phyloP scores from a whole-genome alignment of 2,113 vertebrate genomes.

The Gila orcuttii region DNA sequence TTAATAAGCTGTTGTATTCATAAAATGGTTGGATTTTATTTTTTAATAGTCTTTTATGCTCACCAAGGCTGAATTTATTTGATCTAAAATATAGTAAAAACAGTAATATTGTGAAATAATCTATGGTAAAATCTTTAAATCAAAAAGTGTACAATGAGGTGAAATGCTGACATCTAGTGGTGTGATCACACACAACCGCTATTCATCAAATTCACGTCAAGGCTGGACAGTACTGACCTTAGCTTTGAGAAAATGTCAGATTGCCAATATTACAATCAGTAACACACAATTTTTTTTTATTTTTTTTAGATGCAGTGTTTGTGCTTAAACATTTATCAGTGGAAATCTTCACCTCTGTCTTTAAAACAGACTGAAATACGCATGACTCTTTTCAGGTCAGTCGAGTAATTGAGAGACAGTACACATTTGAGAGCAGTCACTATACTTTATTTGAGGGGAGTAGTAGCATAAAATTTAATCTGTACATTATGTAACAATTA shows the following conservation, averaged over 20 bases:
- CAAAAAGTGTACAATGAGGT: background rate
- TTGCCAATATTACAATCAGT: too few species aligned
- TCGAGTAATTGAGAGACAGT: slow-evolving; percentile 1
- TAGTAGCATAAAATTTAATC: slow-evolving; percentile 88
- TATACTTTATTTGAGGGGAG: slow-evolving; percentile 80
- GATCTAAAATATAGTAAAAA: too few species aligned
- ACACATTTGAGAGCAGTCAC: slow-evolving; percentile 77
- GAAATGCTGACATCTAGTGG: slow-evolving; percentile 44
- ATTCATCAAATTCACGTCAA: background rate
- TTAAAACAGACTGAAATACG: background rate
- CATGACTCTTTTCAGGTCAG: background rate
- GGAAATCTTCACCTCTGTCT: too few species aligned
- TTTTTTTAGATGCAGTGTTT: too few species aligned
- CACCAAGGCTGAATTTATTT: too few species aligned
- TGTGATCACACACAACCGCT: background rate
- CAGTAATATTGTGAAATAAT: too few species aligned
- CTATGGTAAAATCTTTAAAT: background rate
- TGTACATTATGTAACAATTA: slow-evolving; percentile 96
- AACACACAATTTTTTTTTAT: too few species aligned
- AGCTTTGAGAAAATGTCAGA: too few species aligned
- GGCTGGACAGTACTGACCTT: background rate
- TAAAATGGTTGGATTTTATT: too few species aligned
- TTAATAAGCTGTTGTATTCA: too few species aligned
- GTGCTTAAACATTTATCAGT: too few species aligned
- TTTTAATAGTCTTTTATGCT: too few species aligned